A percentile compares a stretch with the other conserved stretches of the same genome.
These are phyloP conservation scores for Hirtodrosophila alboralis DNA, from an alignment of 2,888 invertebrate species.

Conservation along the genomic window DNA sequence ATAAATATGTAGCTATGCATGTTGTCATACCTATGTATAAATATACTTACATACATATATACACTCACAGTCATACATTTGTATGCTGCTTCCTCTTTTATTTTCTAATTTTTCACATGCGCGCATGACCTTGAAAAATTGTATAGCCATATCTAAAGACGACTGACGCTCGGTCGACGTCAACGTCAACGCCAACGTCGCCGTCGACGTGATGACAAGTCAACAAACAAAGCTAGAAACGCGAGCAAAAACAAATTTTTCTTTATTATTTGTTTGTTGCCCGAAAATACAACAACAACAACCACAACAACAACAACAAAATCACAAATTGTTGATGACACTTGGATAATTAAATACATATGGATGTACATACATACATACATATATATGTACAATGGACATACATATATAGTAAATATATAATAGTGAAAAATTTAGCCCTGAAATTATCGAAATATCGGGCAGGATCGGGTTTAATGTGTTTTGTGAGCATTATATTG, in stretches of 20 bases:
- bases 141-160: slow-evolving; percentile 37
- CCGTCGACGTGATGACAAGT: slow-evolving; percentile 22
- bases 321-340: slow-evolving; percentile 32
- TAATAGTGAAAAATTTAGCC: no score
- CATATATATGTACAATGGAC: not conserved
- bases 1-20: not conserved
- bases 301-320: no score
- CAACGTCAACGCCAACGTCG: slow-evolving; percentile 4
- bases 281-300: no score
- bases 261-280: slow-evolving; percentile 24
- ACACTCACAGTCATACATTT: no score
- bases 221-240: slow-evolving; percentile 32
- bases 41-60: not conserved
- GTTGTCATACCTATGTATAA: slow-evolving; percentile 1
- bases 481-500: no score
- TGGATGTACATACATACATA: not conserved
- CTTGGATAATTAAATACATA: not conserved
- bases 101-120: slow-evolving; percentile 41
- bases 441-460: no score
- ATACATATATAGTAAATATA: not conserved
- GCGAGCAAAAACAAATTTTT: slow-evolving; percentile 19
- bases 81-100: slow-evolving; percentile 15
- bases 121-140: slow-evolving; percentile 50
- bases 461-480: no score
- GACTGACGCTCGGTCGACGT: slow-evolving; percentile 11